Base-by-base conservation (phyloP, 2,113 vertebrate species). In the Odocoileus hemionus region DNA sequence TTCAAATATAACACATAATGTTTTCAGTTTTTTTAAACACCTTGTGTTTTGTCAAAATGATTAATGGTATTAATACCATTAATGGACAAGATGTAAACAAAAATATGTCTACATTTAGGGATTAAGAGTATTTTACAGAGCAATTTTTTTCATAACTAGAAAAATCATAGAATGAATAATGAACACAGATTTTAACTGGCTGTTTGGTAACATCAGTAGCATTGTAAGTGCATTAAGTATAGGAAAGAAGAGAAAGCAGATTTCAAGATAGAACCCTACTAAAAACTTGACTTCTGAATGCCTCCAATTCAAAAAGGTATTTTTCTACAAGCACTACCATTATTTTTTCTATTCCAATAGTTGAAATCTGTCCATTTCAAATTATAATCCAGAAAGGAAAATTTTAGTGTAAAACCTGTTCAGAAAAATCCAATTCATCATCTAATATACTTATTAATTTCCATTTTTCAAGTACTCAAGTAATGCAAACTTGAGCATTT, bases 371-470 rank as follows among this genome's bases (percentile, higher is more conserved):
- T 80, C 80, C n/a, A 47, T 84, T 94, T 61, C 79, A 95, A 91
- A 97, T 74, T 88, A 64, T 82, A 50, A 95, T 47, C 55, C 82
- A 91, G 64, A 97, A 98, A 94, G 92, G 15, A 96, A 97, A 52
- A 10, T 33, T 91, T 85, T 78, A 94, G 60, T 54, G 13, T 74
- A 90, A 96, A 95, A 91, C 54, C 23, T 78, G 7, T 76, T 79
- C 33, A 74, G 61, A 67, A 89, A 92, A 61, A 54, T 82, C 33
- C 26, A 92, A 96, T 61, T 88, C 58, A 94, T 61, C 76, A 50
- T 76, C 25, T 60, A 95, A 95, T 50, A 60, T 4, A 52, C 39
- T 94, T 93, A 50, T 25, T 94, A 67, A 94, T 94, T 96, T 98
- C 61, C 91, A 39, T 74, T 94, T 97, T 74, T 97, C 95, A 95